Evolutionary conservation across 2,797 vertebrate species (phyloP).

Genomic region (Hylomyscus alleni): DNA sequence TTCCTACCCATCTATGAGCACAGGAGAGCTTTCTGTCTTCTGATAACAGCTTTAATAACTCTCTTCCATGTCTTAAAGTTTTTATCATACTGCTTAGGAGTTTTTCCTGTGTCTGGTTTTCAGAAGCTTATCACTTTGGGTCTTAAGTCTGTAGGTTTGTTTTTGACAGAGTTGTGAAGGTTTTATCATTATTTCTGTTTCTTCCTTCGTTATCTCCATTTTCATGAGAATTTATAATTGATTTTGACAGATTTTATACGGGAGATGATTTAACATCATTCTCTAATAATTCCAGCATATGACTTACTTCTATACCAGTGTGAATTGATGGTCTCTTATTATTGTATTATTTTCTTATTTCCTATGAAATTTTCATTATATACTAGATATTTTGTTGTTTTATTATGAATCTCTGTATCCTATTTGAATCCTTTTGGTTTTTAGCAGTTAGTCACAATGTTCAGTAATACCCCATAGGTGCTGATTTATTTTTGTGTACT

Average conservation of each 20-base stretch:
- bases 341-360: constrained; percentile 39
- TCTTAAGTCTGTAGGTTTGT: constrained; percentile 44
- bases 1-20: neutral
- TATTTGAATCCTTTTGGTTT: constrained; percentile 52
- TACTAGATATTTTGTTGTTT: constrained; percentile 35
- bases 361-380: neutral
- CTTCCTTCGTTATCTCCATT: constrained; percentile 5
- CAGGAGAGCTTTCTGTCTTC: neutral
- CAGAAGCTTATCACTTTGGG: constrained; percentile 4
- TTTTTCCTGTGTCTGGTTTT: constrained; percentile 51
- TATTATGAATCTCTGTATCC: neutral
- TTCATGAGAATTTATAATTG: constrained; percentile 39
- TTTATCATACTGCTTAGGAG: neutral
- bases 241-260: constrained; percentile 36
- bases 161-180: neutral
- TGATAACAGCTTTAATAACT: neutral
- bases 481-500: neutral
- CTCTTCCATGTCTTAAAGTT: neutral
- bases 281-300: constrained; percentile 22
- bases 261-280: constrained; percentile 34
- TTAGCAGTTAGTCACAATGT: neutral
- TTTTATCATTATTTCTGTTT: neutral
- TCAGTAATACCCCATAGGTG: neutral
- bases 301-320: neutral
- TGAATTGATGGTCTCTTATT: constrained; percentile 26